Evolutionary conservation across 2,113 vertebrate species (phyloP), one percentile per base, ranked within the genome.

Genomic region (Myanophis thanlyinensis): DNA sequence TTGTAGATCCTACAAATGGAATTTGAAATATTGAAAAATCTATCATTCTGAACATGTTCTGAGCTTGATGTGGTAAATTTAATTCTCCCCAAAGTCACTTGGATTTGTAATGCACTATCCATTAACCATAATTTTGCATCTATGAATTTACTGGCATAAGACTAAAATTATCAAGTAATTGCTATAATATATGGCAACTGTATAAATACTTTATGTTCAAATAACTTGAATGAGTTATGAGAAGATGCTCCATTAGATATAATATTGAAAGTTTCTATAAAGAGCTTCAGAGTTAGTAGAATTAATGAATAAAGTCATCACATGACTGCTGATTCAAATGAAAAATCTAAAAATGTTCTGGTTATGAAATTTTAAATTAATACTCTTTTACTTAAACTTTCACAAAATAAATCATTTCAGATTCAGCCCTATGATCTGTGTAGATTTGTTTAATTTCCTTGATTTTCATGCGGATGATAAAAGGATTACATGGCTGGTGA

Each of bases 391-490:
- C 44, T 85, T 85, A 49, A 86, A 89, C 30, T 4, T 88, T 92
- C 85, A 0, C 90, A 35, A 88, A 84, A 44, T 40, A 92, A 85
- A 88, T 25, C n/a, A 46, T 48, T 93, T 91, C 85, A 89, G 93
- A 93, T 95, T 95, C 91, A 88, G 49, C 67, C 90, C 25, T 52
- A 91, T 4, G 49, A 30, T 73, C 15, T 91, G 85, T 56, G 11
- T 93, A 87, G 59, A 86, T 95, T 96, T 95, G 56, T 94, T 96
- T 96, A 93, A 59, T 94, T 93, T 93, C 80, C 90, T 93, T 87
- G 86, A 35, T 49, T 94, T 80, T 91, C 95, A 94, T 59, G 25
- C 93, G 84, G 90, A 85, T 56, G 22, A 89, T 91, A 62, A 93
- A 84, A 90, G 86, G 84, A 95, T 95, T 95, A 95, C 52, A 91